Conservation (phyloP, 2,888 invertebrate genomes). For the Rhamphomyia laevipes region DNA sequence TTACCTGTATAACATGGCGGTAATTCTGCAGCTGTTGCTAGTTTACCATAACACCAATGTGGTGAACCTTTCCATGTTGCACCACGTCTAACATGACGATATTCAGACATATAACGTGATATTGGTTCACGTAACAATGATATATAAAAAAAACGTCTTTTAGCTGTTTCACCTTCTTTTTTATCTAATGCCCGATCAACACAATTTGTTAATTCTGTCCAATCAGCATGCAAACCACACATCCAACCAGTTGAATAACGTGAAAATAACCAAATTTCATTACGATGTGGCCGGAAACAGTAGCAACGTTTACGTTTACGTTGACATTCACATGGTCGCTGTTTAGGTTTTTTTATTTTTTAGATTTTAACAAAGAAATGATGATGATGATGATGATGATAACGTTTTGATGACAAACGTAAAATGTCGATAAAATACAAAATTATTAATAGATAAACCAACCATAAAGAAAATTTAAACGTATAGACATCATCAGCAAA, state of each 20-base stretch:
- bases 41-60: constrained; percentile 61
- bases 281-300: constrained; percentile 83
- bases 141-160: constrained; percentile 89
- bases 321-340: constrained; percentile 89
- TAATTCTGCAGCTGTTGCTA: constrained; percentile 69
- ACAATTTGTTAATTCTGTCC: constrained; percentile 90
- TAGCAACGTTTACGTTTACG: constrained; percentile 78
- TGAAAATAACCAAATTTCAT: constrained; percentile 95
- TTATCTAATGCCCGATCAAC: constrained; percentile 85
- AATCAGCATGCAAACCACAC: constrained; percentile 96
- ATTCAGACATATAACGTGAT: constrained; percentile 87
- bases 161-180: constrained; percentile 71
- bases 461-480: too few relatives aligned
- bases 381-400: too few relatives aligned
- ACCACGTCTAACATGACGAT: constrained; percentile 90
- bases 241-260: constrained; percentile 96
- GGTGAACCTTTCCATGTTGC: constrained; percentile 88
- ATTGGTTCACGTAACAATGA: constrained; percentile 91
- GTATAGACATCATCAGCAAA: too few relatives aligned
- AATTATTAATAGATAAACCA: too few relatives aligned
- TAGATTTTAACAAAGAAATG: background rate
- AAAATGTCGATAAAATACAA: too few relatives aligned
- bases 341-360: constrained; percentile 20
- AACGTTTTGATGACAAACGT: too few relatives aligned
- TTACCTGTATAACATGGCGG: constrained; percentile 59